phyloP scores from a whole-genome alignment of 2,888 invertebrate genomes.

The Stegophylla sp. region DNA sequence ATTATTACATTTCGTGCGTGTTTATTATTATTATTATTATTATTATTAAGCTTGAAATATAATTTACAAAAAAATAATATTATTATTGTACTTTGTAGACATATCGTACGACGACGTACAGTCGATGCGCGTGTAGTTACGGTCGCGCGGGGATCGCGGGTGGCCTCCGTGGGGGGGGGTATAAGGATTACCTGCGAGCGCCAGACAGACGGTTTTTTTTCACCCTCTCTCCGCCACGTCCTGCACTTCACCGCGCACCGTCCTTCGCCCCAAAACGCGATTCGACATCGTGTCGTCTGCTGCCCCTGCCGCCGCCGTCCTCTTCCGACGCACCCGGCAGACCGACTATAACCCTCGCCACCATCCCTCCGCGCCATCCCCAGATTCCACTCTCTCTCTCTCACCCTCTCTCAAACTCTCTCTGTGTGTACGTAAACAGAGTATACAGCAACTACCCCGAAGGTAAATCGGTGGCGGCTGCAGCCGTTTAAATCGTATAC shows the following conservation, averaged over 20 bases:
- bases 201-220: constrained; percentile 38
- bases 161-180: constrained; percentile 20
- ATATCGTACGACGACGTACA: neutral
- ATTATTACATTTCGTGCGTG: too few relatives aligned
- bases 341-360: neutral
- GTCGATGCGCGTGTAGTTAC: neutral
- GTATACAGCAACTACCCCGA: neutral
- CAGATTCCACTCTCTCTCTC: neutral
- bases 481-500: neutral
- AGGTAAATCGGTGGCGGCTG: neutral
- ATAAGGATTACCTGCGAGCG: constrained; percentile 33
- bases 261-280: neutral
- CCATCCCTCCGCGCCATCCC: neutral
- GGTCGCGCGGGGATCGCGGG: neutral
- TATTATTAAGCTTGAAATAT: too few relatives aligned
- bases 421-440: neutral
- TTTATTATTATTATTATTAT: too few relatives aligned
- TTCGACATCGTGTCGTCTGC: constrained; percentile 41
- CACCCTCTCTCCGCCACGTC: neutral
- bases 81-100: too few relatives aligned
- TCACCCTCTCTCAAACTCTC: constrained; percentile 7
- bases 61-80: too few relatives aligned
- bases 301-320: neutral
- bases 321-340: neutral
- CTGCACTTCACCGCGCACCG: neutral